Percentiles rank a stretch among this genome's conserved stretches.
Conservation (phyloP, 2,888 invertebrate genomes). For the Melinaea marsaeus region DNA sequence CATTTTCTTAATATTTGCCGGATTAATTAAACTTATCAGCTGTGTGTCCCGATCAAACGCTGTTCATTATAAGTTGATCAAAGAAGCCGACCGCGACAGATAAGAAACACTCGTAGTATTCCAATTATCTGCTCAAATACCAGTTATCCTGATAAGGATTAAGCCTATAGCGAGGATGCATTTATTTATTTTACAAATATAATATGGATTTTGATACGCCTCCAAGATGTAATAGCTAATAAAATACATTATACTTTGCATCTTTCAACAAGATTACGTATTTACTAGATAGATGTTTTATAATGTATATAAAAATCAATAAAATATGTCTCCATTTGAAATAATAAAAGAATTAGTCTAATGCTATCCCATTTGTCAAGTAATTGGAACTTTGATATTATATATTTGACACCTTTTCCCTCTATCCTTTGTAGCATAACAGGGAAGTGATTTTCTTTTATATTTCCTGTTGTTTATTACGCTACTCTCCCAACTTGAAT, state of each 20-base stretch:
- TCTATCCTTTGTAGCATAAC: not conserved
- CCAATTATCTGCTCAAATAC: conserved; percentile 69
- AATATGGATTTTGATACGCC: not conserved
- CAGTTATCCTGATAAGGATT: conserved; percentile 53
- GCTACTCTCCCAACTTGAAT: not conserved
- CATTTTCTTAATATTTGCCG: not conserved
- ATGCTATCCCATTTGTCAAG: not conserved
- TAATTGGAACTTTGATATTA: not conserved
- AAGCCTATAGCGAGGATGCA: conserved; percentile 17
- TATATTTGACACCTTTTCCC: not conserved
- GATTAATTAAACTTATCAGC: conserved; percentile 1
- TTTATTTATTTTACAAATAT: not conserved
- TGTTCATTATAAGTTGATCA: conserved; percentile 57
- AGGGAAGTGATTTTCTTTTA: not conserved
- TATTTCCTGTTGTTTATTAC: not conserved
- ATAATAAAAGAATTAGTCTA: not conserved
- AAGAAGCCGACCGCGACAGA: conserved; percentile 60
- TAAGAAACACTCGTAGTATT: conserved; percentile 72
- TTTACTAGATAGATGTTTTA: too few relatives aligned
- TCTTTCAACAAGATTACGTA: too few relatives aligned
- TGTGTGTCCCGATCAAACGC: conserved; percentile 32
- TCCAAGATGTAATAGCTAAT: too few relatives aligned
- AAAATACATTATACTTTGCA: too few relatives aligned
- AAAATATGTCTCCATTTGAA: too few relatives aligned
- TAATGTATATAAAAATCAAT: too few relatives aligned